Base-by-base conservation (phyloP, 2,113 vertebrate species). In the Mustelus asterias region DNA sequence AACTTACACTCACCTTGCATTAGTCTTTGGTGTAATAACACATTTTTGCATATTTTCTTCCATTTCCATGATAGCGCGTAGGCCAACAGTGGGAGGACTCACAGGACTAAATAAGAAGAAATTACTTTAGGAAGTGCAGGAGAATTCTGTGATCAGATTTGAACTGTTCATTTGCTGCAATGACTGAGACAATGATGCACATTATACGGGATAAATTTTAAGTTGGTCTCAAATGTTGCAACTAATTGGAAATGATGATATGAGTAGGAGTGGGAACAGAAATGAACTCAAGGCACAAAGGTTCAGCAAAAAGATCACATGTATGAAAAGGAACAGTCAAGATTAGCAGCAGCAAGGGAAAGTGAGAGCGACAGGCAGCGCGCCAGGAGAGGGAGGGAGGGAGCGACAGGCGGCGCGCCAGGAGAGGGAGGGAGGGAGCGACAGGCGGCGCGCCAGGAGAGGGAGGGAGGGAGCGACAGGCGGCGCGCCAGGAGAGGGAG, bases 41-140 rank as follows among this genome's bases (percentile, higher is more conserved):
- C 97, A 97, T 96, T 98, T 98, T 97, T 98, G 98, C 97, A 97
- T 98, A 95, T 96, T 99, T 97, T 98, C 98, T 98, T 99, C 99
- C 97, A 98, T 98, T 97, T 99, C 98, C 99, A 99, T 99, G 97
- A 99, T 99, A 94, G 98, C 98, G 97, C 99, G 98, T 85, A 99
- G 98, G 97, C 99, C 98, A 98, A 99, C 96, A 95, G 99, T 98
- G 96, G 98, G 98, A 96, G 98, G 98, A 96, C 97, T 97, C 96
- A 97, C 96, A 95, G 98, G 97, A 96, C 98, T 99, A 97, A 96
- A 97, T 96, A 88, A 97, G 96, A 96, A 96, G 0, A 37, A 90
- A n/a, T 65, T 37, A 93, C 20, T 93, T 93, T 93, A 65, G 58
- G 26, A 60, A 16, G 54, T 93, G 33, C 6, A 20, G 4, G 14